Evolutionary conservation across 2,888 invertebrate species (phyloP).

Genomic region (Lapara coniferarum): DNA sequence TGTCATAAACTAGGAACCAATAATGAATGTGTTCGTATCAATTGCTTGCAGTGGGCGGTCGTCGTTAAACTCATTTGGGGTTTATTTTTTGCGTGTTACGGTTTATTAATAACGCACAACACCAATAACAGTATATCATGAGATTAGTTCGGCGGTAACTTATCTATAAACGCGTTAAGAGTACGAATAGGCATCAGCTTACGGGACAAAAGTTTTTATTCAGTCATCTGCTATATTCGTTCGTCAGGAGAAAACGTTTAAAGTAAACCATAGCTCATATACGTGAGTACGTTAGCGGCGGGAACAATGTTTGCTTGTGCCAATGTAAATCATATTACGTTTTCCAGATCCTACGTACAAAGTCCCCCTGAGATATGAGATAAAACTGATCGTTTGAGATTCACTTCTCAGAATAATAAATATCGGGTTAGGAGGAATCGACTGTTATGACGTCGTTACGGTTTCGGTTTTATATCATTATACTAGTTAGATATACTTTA

Average conservation of each 20-base stretch:
- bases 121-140: constrained; percentile 49
- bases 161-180: constrained; percentile 43
- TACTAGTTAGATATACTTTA: not conserved
- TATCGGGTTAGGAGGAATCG: constrained; percentile 29
- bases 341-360: constrained; percentile 19
- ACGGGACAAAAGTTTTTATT: not conserved
- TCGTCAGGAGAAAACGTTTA: not conserved
- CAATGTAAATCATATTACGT: constrained; percentile 19
- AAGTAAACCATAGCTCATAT: not conserved
- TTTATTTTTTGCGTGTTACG: constrained; percentile 42
- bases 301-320: constrained; percentile 10
- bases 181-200: constrained; percentile 2
- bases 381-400: constrained; percentile 23
- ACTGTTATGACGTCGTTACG: not conserved
- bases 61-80: constrained; percentile 36
- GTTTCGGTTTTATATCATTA: constrained; percentile 3
- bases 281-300: not conserved
- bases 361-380: constrained; percentile 9
- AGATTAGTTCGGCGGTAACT: constrained; percentile 46
- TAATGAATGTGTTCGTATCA: constrained; percentile 27
- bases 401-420: constrained; percentile 23
- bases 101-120: constrained; percentile 45
- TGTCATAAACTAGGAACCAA: constrained; percentile 23
- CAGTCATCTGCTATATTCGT: not conserved
- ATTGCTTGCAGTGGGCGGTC: constrained; percentile 33